Percentiles rank a stretch among this genome's conserved stretches.
These are phyloP conservation scores for Perca schrenkii DNA, from an alignment of 2,113 vertebrate species.

Conservation along the genomic window DNA sequence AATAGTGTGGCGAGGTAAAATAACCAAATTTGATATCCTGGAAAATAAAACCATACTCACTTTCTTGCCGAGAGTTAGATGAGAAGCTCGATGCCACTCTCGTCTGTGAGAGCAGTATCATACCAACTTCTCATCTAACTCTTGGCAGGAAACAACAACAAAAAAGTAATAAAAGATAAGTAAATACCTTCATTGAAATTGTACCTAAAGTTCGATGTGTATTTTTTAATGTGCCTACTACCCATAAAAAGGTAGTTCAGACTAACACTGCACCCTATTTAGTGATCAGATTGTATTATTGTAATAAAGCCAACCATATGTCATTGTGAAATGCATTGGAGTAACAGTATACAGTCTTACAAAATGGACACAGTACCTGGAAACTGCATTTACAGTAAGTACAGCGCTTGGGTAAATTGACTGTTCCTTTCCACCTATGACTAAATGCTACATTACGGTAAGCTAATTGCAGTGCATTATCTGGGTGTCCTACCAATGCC, in stretches of 20 bases:
- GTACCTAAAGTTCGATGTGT: not conserved
- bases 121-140: not conserved
- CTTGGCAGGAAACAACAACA: not conserved
- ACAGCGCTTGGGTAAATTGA: slow-evolving; percentile 26
- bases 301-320: not conserved
- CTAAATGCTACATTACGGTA: slow-evolving; percentile 26
- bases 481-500: slow-evolving; percentile 90
- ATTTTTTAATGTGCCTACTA: too few relatives aligned
- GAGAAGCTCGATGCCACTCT: too few relatives aligned
- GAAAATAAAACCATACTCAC: too few relatives aligned
- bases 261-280: too few relatives aligned
- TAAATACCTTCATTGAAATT: too few relatives aligned
- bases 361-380: slow-evolving; percentile 9
- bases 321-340: not conserved
- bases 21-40: too few relatives aligned
- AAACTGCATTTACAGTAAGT: slow-evolving; percentile 39
- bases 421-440: slow-evolving; percentile 22
- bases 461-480: slow-evolving; percentile 21
- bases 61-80: too few relatives aligned
- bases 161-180: too few relatives aligned
- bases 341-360: not conserved
- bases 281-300: not conserved
- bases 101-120: not conserved
- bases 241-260: not conserved
- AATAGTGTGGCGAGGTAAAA: too few relatives aligned